phyloP scores from a whole-genome alignment of 1,140 invertebrate species.

The Caerostris darwini region DNA sequence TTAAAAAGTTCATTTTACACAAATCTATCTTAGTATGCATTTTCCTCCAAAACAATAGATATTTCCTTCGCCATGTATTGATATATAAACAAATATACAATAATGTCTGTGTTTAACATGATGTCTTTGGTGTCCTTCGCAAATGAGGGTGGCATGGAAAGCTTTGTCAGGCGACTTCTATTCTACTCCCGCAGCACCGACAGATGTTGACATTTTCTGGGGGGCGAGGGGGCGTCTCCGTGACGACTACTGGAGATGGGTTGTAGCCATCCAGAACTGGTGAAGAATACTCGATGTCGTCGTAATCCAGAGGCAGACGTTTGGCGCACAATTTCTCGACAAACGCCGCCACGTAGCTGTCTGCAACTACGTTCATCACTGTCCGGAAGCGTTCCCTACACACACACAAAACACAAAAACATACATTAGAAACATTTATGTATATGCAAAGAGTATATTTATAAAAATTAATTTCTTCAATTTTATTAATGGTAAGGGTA shows the following conservation, averaged over 20 bases:
- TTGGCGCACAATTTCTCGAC: conserved; percentile 91
- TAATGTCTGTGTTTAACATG: background rate
- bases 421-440: background rate
- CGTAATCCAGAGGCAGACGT: conserved; percentile 38
- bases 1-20: too few relatives aligned
- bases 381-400: conserved; percentile 92
- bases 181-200: conserved; percentile 49
- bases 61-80: too few relatives aligned
- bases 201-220: conserved; percentile 30
- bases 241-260: background rate
- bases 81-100: too few relatives aligned
- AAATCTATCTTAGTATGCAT: too few relatives aligned
- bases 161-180: background rate
- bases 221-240: background rate
- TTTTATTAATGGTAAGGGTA: too few relatives aligned
- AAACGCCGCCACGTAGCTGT: conserved; percentile 92
- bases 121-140: background rate
- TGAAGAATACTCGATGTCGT: conserved; percentile 10
- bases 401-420: conserved; percentile 77
- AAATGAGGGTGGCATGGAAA: background rate
- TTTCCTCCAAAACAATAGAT: too few relatives aligned
- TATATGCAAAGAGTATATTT: too few relatives aligned
- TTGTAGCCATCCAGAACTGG: conserved; percentile 65
- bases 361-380: conserved; percentile 93
- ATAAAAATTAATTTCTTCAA: too few relatives aligned